Percentiles rank a stretch among this genome's conserved stretches.
phyloP scores from a whole-genome alignment of 1,140 invertebrate species.

The Drosophila serrata region DNA sequence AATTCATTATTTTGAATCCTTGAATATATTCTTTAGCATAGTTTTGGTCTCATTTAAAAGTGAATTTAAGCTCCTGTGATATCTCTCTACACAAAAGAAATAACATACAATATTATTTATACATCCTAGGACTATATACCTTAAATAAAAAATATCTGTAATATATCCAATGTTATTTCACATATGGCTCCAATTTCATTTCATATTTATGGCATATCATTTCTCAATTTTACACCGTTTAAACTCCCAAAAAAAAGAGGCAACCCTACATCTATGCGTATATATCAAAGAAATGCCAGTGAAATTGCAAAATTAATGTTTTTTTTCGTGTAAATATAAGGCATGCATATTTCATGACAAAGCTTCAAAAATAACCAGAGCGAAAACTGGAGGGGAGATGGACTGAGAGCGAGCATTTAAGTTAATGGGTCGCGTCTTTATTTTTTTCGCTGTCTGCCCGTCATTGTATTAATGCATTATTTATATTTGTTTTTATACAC shows the following conservation, averaged over 20 bases:
- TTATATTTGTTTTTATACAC: conserved; percentile 54
- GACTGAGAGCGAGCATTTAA: conserved; percentile 51
- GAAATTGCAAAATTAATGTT: conserved; percentile 78
- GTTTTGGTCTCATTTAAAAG: neutral
- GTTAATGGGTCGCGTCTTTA: conserved; percentile 75
- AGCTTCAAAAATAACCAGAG: conserved; percentile 54
- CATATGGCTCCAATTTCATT: conserved; percentile 17
- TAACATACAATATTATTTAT: no score
- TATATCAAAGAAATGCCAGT: conserved; percentile 42
- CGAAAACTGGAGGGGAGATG: conserved; percentile 4
- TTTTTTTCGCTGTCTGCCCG: conserved; percentile 50
- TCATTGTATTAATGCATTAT: conserved; percentile 70
- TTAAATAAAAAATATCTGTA: neutral
- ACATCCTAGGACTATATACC: neutral
- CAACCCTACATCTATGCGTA: neutral
- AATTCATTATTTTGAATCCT: no score
- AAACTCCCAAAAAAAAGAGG: conserved; percentile 7
- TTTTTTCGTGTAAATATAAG: conserved; percentile 63
- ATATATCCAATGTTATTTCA: neutral
- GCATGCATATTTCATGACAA: conserved; percentile 76
- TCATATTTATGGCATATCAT: conserved; percentile 24
- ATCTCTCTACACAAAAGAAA: neutral
- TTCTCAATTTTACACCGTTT: conserved; percentile 35
- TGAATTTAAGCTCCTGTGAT: neutral
- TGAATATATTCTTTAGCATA: neutral